Evolutionary conservation across 2,113 vertebrate genomes (phyloP).

Genomic region (Bubalus kerabau): DNA sequence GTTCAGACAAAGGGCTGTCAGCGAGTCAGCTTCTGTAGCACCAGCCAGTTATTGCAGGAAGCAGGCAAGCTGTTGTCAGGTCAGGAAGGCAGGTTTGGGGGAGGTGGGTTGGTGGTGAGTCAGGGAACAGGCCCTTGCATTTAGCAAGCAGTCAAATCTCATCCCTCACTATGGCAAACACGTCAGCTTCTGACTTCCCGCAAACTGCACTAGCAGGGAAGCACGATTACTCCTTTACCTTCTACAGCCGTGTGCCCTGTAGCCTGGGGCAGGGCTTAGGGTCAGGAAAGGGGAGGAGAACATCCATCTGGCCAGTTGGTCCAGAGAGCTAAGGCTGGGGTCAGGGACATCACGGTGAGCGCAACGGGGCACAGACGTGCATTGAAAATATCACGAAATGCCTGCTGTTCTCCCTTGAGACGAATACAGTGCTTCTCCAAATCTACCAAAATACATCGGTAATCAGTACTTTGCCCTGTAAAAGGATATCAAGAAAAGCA

Average conservation of each 20-base stretch:
- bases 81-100: neutral
- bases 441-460: neutral
- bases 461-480: neutral
- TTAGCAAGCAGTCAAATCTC: neutral
- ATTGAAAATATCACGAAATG: fast-evolving
- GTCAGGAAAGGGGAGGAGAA: neutral
- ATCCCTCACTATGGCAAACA: neutral
- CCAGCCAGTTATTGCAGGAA: fast-evolving
- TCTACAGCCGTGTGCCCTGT: neutral
- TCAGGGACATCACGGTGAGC: neutral
- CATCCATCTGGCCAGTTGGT: no score
- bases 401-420: fast-evolving
- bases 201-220: neutral
- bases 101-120: neutral
- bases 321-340: neutral
- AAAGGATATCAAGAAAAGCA: neutral
- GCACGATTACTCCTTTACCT: neutral
- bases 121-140: neutral
- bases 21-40: neutral
- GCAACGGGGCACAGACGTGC: fast-evolving
- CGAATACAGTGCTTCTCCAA: neutral
- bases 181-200: no score
- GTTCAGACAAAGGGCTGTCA: fast-evolving
- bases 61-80: neutral
- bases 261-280: neutral